Base-by-base conservation (phyloP, 92 coral and sea anemone genomes). In the Palythoa grandis region DNA sequence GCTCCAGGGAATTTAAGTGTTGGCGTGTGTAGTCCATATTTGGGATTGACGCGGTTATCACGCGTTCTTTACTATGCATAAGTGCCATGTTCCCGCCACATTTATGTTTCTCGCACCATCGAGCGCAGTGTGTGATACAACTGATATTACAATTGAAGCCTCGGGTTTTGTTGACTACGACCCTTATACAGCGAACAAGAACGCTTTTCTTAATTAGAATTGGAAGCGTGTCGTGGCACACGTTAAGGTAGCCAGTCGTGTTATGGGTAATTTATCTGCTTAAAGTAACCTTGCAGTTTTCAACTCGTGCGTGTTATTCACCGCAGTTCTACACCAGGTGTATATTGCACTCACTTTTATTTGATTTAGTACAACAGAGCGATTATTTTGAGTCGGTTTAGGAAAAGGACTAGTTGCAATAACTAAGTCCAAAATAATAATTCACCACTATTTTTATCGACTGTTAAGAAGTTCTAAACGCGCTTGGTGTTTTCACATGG, bases 191-290 rank as follows among this genome's bases (percentile, higher is more conserved):
- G 56, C 72, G n/a, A 80, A 73, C 16, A 13, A 20, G 84, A 56
- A 67, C n/a, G 20, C 5, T 5, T 47, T 63, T 65, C 56, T 19
- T 80, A 8, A 3, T 43, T 43, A 4, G 47, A 66, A 80, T 52
- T 43, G 71, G 19, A 66, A 66, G 85, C 85, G 85, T 66, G 74
- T 22, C 74, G 13, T 52, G 74, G n/a, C 66, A 76, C 66, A 76
- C 67, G 35, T 43, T 43, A 3, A 43, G 50, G 50, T 43, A 43
- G 9, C 9, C 7, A 43, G 14, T 7, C 48, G 56, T 80, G 12
- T 19, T 19, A 14, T 11, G 47, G 13, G 73, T 7, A n/a, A 14
- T 57, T 77, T 56, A 68, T 57, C 1, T 25, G 9, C 57, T 24
- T 19, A 13, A 7, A 57, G 50, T 76, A 5, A 43, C 9, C 50